Percentiles rank a stretch among this genome's conserved stretches.
These are phyloP conservation scores for Psophia crepitans DNA, from an alignment of 2,113 vertebrate genomes.

Conservation along the genomic window DNA sequence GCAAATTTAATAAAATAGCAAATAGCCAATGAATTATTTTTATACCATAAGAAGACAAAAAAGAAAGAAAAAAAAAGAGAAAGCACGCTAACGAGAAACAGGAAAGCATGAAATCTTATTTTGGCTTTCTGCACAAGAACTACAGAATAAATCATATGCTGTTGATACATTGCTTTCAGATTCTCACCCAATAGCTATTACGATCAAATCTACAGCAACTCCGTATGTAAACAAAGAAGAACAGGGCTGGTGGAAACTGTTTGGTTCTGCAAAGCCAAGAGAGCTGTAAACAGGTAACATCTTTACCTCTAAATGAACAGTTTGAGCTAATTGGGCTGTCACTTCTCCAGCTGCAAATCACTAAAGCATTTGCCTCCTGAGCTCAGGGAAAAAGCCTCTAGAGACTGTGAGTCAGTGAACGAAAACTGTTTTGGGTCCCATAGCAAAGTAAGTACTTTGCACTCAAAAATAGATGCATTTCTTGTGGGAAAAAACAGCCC, in stretches of 20 bases:
- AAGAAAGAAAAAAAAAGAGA: too few species aligned
- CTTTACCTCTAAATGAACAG: conserved; percentile 1
- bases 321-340: neutral
- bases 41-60: neutral
- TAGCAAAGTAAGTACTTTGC: conserved; percentile 29
- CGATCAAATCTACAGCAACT: neutral
- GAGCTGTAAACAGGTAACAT: neutral
- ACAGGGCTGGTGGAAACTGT: neutral
- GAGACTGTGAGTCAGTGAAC: conserved; percentile 42
- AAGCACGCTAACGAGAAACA: neutral
- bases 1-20: neutral
- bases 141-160: conserved; percentile 2
- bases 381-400: conserved; percentile 39
- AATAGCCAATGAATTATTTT: neutral
- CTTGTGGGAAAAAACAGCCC: conserved; percentile 53
- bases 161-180: neutral
- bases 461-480: conserved; percentile 66
- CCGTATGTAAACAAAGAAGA: neutral
- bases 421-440: conserved; percentile 52
- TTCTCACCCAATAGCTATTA: neutral
- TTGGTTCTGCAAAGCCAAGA: neutral
- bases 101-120: conserved; percentile 14
- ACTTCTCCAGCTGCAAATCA: neutral
- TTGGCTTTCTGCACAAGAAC: conserved; percentile 6
- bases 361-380: neutral